Conservation (phyloP, 2,888 invertebrate genomes). For the Pardosa pseudoannulata region DNA sequence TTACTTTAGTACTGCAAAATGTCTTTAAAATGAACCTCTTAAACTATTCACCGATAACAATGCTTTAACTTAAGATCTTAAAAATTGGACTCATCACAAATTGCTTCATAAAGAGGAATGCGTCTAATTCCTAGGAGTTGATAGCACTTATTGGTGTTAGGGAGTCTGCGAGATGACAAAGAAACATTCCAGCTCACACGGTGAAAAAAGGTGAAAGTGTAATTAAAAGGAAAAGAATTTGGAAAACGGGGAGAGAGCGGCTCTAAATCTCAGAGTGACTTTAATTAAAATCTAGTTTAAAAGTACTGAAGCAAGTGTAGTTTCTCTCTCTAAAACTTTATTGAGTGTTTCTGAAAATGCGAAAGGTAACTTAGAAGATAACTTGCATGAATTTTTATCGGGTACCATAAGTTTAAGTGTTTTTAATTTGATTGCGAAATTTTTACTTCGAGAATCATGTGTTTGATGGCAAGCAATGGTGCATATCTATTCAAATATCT, state of each 20-base stretch:
- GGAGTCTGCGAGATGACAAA: neutral
- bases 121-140: neutral
- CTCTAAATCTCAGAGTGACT: neutral
- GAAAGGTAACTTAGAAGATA: neutral
- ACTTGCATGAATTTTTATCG: neutral
- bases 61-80: too few relatives aligned
- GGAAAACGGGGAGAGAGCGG: neutral
- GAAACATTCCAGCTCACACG: neutral
- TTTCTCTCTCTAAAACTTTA: neutral
- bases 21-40: too few relatives aligned
- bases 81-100: too few relatives aligned
- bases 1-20: too few relatives aligned
- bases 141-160: neutral
- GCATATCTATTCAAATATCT: neutral
- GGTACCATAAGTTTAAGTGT: neutral
- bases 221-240: conserved; percentile 12
- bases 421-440: neutral
- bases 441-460: neutral
- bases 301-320: neutral
- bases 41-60: too few relatives aligned
- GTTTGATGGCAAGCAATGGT: neutral
- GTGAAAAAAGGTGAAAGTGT: neutral
- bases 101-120: neutral
- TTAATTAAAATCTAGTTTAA: conserved; percentile 16
- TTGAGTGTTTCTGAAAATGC: neutral